Evolutionary conservation across 35 echinoderm and acorn worm genomes (phyloP), one percentile per base, ranked within the genome.

Genomic region (Eucidaris tribuloides): DNA sequence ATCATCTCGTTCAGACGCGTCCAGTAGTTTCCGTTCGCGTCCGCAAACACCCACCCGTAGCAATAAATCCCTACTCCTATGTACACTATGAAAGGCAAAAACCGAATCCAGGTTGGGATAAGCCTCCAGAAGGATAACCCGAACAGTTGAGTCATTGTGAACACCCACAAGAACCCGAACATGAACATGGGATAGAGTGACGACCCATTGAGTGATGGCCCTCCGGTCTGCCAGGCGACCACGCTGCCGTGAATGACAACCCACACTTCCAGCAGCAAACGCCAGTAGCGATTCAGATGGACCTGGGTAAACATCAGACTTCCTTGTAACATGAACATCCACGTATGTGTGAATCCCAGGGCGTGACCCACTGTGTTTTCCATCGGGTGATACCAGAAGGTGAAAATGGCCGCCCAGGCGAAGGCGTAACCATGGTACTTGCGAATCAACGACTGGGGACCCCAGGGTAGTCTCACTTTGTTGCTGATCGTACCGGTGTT

Each of bases 321-420:
- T 3, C 93, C 93, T 58, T 96, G 93, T 5, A 96, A 81, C 89
- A 96, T 92, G 19, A 96, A 42, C 28, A 96, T 60, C 84, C 89
- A 96, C 13, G 93, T 96, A 32, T 96, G 85, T 9, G 78, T 46
- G 41, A 96, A 96, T 5, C 93, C 93, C 1, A 91, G 33, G 34
- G 66, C 83, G 61, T 96, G 93, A 19, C 83, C 93, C 78, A 90
- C 81, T 1, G 93, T 96, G 84, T 88, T 96, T 60, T 96, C 93
- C 93, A 96, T 96, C 11, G 93, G 93, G 57, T 96, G 93, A 62
- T 96, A 96, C 93, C 93, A 96, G 72, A 96, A 96, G 3, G 93
- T 96, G 42, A 88, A 96, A 59, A 96, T 91, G 36, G 93, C 89
- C 14, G 82, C 93, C 93, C 93, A 96, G 36, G 93, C 87, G 45